Conservation (phyloP, 2,797 vertebrate species). For the Thamnophis elegans region DNA sequence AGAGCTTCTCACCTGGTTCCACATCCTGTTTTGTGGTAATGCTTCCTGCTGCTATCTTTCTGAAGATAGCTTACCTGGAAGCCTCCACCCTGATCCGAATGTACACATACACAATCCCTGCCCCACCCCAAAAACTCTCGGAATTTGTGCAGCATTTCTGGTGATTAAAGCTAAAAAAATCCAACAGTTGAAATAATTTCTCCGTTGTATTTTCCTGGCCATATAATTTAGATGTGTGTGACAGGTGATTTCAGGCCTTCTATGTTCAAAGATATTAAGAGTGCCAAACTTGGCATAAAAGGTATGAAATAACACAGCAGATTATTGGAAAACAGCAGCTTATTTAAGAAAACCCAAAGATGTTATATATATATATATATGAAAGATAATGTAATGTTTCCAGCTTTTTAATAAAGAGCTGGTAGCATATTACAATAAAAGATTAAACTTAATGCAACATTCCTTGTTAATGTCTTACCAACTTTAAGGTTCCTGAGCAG, state of each 20-base stretch:
- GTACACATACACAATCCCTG: no score
- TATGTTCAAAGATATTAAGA: neutral
- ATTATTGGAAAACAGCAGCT: neutral
- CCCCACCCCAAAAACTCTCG: neutral
- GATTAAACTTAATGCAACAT: neutral
- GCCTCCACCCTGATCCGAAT: neutral
- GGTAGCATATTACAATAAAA: neutral
- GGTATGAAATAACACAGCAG: neutral
- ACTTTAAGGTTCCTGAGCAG: neutral
- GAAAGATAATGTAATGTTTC: neutral
- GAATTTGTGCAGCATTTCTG: neutral
- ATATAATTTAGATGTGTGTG: neutral
- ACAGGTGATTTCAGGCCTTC: neutral
- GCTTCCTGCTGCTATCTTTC: neutral
- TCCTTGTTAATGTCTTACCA: neutral
- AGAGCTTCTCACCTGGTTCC: neutral
- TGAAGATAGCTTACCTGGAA: neutral
- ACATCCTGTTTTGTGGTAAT: neutral
- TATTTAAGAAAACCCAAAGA: neutral
- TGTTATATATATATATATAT: no score
- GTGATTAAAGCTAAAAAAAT: neutral
- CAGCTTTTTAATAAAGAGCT: neutral
- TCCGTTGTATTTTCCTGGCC: neutral
- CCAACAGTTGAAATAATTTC: neutral
- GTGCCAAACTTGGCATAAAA: neutral